Evolutionary conservation across 2,113 vertebrate genomes (phyloP), one percentile per base, ranked within the genome.

Genomic region (Stercorarius parasiticus): DNA sequence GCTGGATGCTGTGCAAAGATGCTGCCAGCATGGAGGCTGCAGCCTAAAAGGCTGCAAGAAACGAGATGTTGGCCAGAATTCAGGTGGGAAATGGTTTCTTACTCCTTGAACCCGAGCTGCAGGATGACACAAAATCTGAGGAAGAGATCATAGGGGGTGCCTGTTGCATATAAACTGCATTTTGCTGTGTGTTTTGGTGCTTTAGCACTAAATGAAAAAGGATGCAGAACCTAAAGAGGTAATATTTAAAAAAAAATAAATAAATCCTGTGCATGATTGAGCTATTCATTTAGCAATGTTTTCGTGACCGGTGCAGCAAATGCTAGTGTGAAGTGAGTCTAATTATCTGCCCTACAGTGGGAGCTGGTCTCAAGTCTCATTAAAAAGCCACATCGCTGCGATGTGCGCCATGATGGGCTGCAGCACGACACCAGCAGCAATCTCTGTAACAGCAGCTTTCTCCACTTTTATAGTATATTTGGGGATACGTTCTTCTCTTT

Each of bases 351-450:
- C 42, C 56, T 23, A 91, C 64, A 4, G 42, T 8, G 32, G 16
- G 62, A 65, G 32, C 52, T 79, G 70, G 3, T 25, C 49, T 27
- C 29, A 9, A 6, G 6, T 45, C 50, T 42, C 27, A 11, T 10
- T 61, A 34, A 40, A 62, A 64, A 20, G 52, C 27, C 1, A 0
- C 2, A 2, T 65, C 0, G 10, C 49, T 42, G 36, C 0, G 5
- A 20, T 23, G 52, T 8, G 34, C n/a, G 2, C 15, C 1, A 4
- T 17, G 56, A 26, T 6, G 53, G 25, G 42, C 42, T 55, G 34
- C 66, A 50, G 40, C 38, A 12, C 72, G 19, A 0, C 55, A n/a
- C 70, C 55, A 20, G 25, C n/a, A 43, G 65, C 21, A 12, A 10
- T 2, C 25, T 14, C 16, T 10, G 30, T 30, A 13, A 52, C 62